Evolutionary conservation across 2,797 vertebrate species (phyloP).

Genomic region (Rhinophrynus dorsalis): DNA sequence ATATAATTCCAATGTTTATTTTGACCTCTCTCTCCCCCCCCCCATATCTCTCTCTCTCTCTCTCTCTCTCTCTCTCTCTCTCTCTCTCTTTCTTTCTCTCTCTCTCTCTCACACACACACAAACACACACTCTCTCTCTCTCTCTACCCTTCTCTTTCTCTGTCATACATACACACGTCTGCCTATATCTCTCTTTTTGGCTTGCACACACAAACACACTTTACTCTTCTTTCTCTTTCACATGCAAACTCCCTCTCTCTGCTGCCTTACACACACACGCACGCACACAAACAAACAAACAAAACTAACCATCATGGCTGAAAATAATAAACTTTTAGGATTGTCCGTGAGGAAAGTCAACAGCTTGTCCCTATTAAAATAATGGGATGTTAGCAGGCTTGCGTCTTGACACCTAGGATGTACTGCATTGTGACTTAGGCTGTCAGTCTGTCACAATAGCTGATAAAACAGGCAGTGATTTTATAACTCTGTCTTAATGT

Average conservation of each 20-base stretch:
- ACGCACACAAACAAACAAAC: too few relatives aligned
- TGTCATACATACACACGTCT: too few relatives aligned
- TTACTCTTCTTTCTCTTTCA: background rate
- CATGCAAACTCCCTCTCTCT: background rate
- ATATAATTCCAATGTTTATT: too few relatives aligned
- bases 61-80: too few relatives aligned
- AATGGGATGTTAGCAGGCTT: conserved; percentile 27
- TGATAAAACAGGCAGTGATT: conserved; percentile 31
- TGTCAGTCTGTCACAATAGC: conserved; percentile 33
- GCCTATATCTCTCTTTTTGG: too few relatives aligned
- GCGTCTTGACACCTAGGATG: conserved; percentile 18
- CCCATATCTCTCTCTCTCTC: too few relatives aligned
- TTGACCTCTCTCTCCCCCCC: too few relatives aligned
- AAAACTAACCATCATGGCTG: conserved; percentile 4
- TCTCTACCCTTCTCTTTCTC: background rate
- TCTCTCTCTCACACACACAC: too few relatives aligned
- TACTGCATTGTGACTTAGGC: conserved; percentile 16
- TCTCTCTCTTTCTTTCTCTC: background rate
- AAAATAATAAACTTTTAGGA: conserved; percentile 15
- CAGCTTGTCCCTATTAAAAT: conserved; percentile 26
- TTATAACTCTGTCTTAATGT: conserved; percentile 25
- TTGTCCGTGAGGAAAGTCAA: conserved; percentile 25
- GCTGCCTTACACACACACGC: background rate
- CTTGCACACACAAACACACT: background rate
- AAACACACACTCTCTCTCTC: too few relatives aligned